Conservation (phyloP, 2,888 invertebrate genomes). For the Watsonalla cultraria region DNA sequence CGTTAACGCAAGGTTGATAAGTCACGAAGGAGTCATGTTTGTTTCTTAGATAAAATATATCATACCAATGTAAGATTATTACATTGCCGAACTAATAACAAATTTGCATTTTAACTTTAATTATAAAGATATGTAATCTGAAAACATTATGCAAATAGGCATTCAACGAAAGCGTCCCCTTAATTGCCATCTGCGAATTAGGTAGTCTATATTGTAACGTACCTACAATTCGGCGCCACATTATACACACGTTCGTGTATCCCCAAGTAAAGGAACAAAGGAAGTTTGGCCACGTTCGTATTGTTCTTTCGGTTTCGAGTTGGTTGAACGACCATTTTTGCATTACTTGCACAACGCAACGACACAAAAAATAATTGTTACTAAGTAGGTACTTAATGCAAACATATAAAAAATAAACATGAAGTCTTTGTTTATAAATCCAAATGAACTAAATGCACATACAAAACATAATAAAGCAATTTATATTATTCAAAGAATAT, state of each 20-base stretch:
- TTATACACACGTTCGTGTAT: conserved; percentile 30
- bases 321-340: conserved; percentile 57
- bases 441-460: too few relatives aligned
- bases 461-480: too few relatives aligned
- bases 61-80: not conserved
- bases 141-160: too few relatives aligned
- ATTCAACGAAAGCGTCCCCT: too few relatives aligned
- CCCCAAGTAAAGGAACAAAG: conserved; percentile 64
- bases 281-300: conserved; percentile 60
- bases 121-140: too few relatives aligned
- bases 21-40: not conserved
- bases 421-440: too few relatives aligned
- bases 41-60: not conserved
- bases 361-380: conserved; percentile 26
- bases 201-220: conserved; percentile 11
- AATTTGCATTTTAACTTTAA: too few relatives aligned
- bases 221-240: conserved; percentile 40
- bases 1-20: conserved; percentile 1
- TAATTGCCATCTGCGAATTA: not conserved
- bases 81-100: too few relatives aligned
- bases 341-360: conserved; percentile 43
- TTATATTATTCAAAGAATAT: too few relatives aligned
- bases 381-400: not conserved
- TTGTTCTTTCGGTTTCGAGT: conserved; percentile 56
- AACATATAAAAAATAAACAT: too few relatives aligned